A percentile compares a stretch with the other conserved stretches of the same genome.
Conservation (phyloP, 2,888 invertebrate species). For the Drosophila colorata region DNA sequence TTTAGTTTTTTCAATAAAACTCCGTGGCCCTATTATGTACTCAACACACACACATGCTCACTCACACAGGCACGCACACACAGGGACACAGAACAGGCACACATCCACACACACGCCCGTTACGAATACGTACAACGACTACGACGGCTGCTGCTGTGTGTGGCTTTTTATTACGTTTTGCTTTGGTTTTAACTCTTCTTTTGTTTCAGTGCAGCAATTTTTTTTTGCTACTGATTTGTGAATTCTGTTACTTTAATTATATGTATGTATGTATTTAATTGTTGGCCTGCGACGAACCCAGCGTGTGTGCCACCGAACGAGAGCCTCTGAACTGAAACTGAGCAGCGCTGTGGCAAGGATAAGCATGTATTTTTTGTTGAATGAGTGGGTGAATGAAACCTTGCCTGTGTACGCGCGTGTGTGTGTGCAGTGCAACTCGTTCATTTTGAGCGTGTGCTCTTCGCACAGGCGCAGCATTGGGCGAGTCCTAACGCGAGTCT, state of each 20-base stretch:
- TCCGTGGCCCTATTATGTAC: slow-evolving; percentile 80
- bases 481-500: slow-evolving; percentile 41
- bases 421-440: slow-evolving; percentile 53
- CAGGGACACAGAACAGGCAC: slow-evolving; percentile 53
- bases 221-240: slow-evolving; percentile 34
- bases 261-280: slow-evolving; percentile 28
- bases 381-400: slow-evolving; percentile 72
- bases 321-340: slow-evolving; percentile 69
- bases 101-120: slow-evolving; percentile 55
- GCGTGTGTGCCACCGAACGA: slow-evolving; percentile 77
- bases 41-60: slow-evolving; percentile 72
- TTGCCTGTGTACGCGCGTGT: slow-evolving; percentile 8
- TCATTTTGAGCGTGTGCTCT: slow-evolving; percentile 46
- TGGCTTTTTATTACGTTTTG: slow-evolving; percentile 13
- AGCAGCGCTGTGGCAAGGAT: slow-evolving; percentile 51
- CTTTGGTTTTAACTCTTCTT: slow-evolving; percentile 26
- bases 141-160: slow-evolving; percentile 32
- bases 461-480: slow-evolving; percentile 54
- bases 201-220: slow-evolving; percentile 14
- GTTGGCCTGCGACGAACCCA: slow-evolving; percentile 72
- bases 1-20: slow-evolving; percentile 73
- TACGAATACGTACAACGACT: slow-evolving; percentile 59
- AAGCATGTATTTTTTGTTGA: slow-evolving; percentile 75
- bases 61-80: slow-evolving; percentile 36
- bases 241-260: slow-evolving; percentile 37